Percentiles rank a stretch among this genome's conserved stretches.
phyloP scores from a whole-genome alignment of 2,113 vertebrate genomes.

The Pituophis catenifer region DNA sequence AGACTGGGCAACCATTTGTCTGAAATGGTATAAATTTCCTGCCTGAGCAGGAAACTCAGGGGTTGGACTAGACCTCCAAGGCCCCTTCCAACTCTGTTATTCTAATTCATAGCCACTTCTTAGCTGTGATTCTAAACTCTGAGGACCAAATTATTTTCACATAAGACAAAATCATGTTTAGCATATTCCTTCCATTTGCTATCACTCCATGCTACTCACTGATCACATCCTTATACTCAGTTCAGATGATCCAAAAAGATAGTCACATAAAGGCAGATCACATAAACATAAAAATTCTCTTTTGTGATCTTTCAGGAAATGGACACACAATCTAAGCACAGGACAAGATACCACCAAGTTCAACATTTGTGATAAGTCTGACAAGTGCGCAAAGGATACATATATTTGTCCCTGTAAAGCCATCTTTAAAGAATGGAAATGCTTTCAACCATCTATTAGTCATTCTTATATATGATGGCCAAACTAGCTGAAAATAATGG shows the following conservation, averaged over 20 bases:
- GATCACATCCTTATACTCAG: neutral
- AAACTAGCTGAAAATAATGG: neutral
- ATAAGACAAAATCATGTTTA: neutral
- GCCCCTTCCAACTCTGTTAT: neutral
- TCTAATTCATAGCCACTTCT: neutral
- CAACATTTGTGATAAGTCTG: neutral
- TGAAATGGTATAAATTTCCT: neutral
- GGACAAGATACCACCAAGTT: neutral
- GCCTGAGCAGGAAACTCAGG: too few species aligned
- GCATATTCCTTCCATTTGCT: neutral
- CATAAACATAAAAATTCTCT: neutral
- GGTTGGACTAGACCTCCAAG: neutral
- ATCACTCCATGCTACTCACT: neutral
- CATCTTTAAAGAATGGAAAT: neutral
- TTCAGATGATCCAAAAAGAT: neutral
- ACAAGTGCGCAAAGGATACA: neutral
- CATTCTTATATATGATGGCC: neutral
- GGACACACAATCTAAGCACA: neutral
- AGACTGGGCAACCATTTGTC: neutral
- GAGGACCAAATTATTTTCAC: neutral
- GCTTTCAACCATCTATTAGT: neutral
- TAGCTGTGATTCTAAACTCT: neutral
- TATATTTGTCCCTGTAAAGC: neutral
- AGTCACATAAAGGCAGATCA: neutral
- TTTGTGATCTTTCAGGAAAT: neutral